Conservation (phyloP, 2,113 vertebrate genomes). For the Muntiacus reevesi region DNA sequence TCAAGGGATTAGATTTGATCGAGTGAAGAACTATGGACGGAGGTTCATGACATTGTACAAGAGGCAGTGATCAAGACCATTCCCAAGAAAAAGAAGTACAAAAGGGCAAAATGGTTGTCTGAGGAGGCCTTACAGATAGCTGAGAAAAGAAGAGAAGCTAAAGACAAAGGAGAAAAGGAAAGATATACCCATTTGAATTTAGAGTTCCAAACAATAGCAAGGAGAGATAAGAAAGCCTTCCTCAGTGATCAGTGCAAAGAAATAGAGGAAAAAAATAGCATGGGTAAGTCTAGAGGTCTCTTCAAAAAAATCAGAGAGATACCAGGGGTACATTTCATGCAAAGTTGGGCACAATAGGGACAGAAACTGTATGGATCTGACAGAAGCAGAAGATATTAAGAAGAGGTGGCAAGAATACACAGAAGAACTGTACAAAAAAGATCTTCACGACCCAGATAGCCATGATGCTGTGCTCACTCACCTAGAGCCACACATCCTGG, state of each 20-base stretch:
- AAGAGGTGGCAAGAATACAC: background rate
- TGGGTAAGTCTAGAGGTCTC: background rate
- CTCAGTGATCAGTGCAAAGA: background rate
- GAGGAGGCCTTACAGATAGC: background rate
- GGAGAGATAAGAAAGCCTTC: background rate
- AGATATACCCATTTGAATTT: background rate
- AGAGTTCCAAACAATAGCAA: background rate
- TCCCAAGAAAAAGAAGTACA: background rate
- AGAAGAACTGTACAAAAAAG: background rate
- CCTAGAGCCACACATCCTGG: background rate
- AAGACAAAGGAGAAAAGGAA: background rate
- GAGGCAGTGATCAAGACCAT: background rate
- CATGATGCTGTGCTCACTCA: background rate
- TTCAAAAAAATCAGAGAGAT: background rate
- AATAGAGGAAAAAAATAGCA: background rate
- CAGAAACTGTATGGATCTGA: background rate
- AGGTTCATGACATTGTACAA: background rate
- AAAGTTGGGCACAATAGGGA: background rate
- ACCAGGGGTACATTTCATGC: background rate
- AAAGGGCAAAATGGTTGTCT: accelerated
- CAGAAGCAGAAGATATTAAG: background rate
- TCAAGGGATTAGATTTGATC: background rate
- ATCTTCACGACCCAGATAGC: background rate
- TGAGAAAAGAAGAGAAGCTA: background rate
- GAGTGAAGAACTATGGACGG: background rate